Evolutionary conservation across 2,113 vertebrate species (phyloP).

Genomic region (Vidua macroura): DNA sequence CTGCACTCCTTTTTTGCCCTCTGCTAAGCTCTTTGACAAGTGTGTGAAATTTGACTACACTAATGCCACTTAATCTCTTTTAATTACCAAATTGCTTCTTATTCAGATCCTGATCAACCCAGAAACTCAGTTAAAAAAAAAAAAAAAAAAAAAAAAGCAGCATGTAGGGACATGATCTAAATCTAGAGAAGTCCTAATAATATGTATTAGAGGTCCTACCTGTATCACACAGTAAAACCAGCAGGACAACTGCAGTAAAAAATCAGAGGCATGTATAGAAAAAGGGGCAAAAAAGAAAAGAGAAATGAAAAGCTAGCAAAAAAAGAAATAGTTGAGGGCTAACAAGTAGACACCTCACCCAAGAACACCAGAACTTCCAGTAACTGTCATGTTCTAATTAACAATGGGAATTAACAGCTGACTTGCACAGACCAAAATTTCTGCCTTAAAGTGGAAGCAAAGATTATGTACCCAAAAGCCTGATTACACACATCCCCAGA

Average conservation of each 20-base stretch:
- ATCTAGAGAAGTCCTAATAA: neutral
- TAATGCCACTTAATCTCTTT: neutral
- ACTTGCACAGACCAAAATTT: neutral
- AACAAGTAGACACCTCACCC: neutral
- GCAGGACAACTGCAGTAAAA: neutral
- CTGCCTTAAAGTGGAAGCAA: neutral
- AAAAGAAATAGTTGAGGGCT: neutral
- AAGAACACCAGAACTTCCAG: neutral
- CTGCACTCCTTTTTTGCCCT: neutral
- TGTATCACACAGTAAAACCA: constrained; percentile 8
- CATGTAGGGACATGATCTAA: neutral
- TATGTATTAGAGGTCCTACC: neutral
- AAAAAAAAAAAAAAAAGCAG: neutral
- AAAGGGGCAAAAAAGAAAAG: neutral
- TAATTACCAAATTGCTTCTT: neutral
- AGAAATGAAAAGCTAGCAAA: neutral
- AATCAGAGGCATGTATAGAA: neutral
- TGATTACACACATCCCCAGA: neutral
- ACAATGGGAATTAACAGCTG: neutral
- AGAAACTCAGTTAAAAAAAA: neutral
- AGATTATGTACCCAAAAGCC: neutral
- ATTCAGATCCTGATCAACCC: neutral
- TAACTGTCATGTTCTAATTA: neutral
- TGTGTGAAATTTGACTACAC: neutral
- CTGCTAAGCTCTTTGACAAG: neutral